phyloP scores from a whole-genome alignment of 1,140 invertebrate species.

The Drosophila sp. region DNA sequence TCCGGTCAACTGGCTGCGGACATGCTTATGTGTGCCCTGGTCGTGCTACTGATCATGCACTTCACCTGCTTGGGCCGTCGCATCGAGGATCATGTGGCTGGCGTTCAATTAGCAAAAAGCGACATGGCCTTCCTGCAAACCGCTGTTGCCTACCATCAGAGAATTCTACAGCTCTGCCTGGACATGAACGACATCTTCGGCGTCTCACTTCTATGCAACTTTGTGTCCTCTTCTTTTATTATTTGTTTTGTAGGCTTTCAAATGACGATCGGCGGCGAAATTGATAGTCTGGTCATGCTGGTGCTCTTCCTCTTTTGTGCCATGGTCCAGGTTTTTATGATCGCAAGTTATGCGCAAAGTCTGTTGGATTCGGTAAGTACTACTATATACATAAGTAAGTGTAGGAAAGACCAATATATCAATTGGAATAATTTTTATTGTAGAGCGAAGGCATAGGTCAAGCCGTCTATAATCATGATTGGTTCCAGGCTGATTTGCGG shows the following conservation, averaged over 20 bases:
- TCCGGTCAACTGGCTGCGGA: slow-evolving; percentile 67
- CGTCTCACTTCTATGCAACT: slow-evolving; percentile 63
- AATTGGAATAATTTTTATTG: not conserved
- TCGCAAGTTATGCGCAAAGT: slow-evolving; percentile 59
- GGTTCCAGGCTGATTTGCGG: slow-evolving; percentile 43
- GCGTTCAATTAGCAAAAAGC: not conserved
- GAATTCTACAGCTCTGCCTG: slow-evolving; percentile 43
- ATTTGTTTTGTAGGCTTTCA: slow-evolving; percentile 77
- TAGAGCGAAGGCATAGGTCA: slow-evolving; percentile 57
- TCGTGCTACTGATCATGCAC: slow-evolving; percentile 71
- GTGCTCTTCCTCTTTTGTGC: slow-evolving; percentile 64
- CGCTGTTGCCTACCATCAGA: slow-evolving; percentile 61
- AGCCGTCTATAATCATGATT: slow-evolving; percentile 63
- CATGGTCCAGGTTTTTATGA: slow-evolving; percentile 70
- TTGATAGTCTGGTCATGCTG: slow-evolving; percentile 66
- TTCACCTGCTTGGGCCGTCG: slow-evolving; percentile 42
- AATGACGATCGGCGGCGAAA: slow-evolving; percentile 63
- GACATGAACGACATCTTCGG: slow-evolving; percentile 67
- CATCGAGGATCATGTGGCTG: slow-evolving; percentile 45
- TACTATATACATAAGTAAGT: not conserved
- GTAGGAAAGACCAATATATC: too few relatives aligned
- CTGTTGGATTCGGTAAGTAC: slow-evolving; percentile 57
- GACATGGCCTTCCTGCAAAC: slow-evolving; percentile 57
- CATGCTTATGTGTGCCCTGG: slow-evolving; percentile 64
- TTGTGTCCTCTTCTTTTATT: slow-evolving; percentile 62